phyloP scores from a whole-genome alignment of 1,140 invertebrate species.

The Drosophila willistoni region DNA sequence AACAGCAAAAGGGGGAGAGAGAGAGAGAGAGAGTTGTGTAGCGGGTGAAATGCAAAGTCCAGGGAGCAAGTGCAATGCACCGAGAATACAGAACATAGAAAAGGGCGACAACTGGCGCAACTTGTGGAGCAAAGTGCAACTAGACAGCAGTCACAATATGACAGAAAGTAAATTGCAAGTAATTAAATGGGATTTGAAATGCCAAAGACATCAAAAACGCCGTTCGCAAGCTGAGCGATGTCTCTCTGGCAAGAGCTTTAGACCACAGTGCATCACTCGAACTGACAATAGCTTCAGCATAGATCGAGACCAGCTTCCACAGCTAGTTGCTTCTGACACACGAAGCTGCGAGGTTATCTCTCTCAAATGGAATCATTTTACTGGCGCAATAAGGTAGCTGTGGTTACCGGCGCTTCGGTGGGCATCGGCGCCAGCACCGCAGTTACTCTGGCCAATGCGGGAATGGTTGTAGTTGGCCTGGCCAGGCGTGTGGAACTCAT shows the following conservation, averaged over 20 bases:
- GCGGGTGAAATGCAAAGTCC: slow-evolving; percentile 42
- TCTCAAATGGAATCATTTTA: slow-evolving; percentile 84
- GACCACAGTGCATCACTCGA: slow-evolving; percentile 35
- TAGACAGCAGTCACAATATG: slow-evolving; percentile 39
- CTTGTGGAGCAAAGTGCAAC: slow-evolving; percentile 26
- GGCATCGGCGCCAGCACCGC: slow-evolving; percentile 86
- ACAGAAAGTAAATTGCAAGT: slow-evolving; percentile 63
- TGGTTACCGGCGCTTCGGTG: slow-evolving; percentile 87
- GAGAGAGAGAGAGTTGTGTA: neutral
- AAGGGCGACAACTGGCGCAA: neutral
- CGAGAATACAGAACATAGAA: slow-evolving; percentile 23
- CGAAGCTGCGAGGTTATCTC: slow-evolving; percentile 42
- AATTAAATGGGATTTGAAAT: slow-evolving; percentile 61
- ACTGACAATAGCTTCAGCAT: neutral
- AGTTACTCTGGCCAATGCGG: slow-evolving; percentile 83
- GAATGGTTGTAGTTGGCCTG: slow-evolving; percentile 86
- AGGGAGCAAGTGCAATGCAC: slow-evolving; percentile 48
- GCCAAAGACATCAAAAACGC: slow-evolving; percentile 31
- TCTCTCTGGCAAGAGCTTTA: too few species aligned
- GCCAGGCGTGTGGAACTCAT: slow-evolving; percentile 84
- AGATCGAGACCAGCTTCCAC: slow-evolving; percentile 37
- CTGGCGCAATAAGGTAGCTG: slow-evolving; percentile 86
- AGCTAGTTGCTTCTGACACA: slow-evolving; percentile 41
- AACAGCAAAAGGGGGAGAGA: neutral
- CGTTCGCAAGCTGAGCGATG: neutral